Evolutionary conservation across 1,140 invertebrate species (phyloP).

Genomic region (Lycorma delicatula): DNA sequence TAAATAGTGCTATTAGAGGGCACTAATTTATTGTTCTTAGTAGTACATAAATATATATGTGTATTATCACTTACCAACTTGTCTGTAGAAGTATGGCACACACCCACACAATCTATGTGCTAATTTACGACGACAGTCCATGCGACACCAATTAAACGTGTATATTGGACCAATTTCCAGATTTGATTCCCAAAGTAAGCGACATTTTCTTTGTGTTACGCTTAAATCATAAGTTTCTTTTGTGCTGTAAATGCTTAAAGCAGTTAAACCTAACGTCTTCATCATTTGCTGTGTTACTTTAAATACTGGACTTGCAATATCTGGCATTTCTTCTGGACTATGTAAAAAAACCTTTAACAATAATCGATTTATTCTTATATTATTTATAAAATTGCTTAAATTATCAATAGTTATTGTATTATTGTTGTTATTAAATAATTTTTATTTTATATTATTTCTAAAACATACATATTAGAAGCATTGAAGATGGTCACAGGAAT

Average conservation of each 20-base stretch:
- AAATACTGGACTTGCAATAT: conserved; percentile 40
- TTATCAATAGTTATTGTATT: neutral
- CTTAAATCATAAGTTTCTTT: conserved; percentile 37
- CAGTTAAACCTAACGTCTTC: conserved; percentile 33
- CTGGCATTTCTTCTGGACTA: conserved; percentile 46
- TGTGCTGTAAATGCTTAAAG: conserved; percentile 37
- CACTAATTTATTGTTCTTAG: too few relatives aligned
- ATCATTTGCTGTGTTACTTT: neutral
- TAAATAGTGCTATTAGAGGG: too few relatives aligned
- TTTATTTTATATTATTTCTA: too few relatives aligned
- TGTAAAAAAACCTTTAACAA: conserved; percentile 50
- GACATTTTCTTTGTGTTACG: conserved; percentile 51
- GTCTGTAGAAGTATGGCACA: conserved; percentile 53
- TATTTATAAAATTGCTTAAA: too few relatives aligned
- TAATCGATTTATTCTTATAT: too few relatives aligned
- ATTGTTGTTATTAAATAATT: neutral
- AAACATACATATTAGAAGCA: too few relatives aligned
- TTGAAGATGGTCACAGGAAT: too few relatives aligned
- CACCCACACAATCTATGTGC: conserved; percentile 50
- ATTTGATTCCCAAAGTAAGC: conserved; percentile 52
- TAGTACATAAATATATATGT: too few relatives aligned
- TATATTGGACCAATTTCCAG: conserved; percentile 51
- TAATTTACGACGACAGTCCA: conserved; percentile 51
- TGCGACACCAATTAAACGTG: conserved; percentile 53
- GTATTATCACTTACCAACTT: conserved; percentile 35